Conservation (phyloP, 30 jellyfish, hydroid and myxozoan species). For the Turritopsis dohrnii region DNA sequence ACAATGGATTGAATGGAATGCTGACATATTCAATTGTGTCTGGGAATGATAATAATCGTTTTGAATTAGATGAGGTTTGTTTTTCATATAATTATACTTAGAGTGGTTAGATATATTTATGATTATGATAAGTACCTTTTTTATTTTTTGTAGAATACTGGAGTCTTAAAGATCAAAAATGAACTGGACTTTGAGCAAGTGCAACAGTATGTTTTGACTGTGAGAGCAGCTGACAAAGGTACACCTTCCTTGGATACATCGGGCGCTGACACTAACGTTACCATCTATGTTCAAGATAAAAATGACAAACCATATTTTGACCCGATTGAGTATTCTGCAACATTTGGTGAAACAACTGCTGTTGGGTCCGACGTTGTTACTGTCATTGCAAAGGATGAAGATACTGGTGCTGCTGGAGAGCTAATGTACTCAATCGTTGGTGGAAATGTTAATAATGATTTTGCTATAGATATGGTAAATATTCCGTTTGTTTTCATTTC, state of each 20-base stretch:
- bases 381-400: slow-evolving; percentile 19
- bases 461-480: neutral
- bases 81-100: no score
- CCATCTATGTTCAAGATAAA: neutral
- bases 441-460: slow-evolving; percentile 7
- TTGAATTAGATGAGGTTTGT: neutral
- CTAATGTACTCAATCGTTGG: neutral
- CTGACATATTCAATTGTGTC: slow-evolving; percentile 56
- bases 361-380: neutral
- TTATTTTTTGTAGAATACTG: neutral
- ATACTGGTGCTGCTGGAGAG: slow-evolving; percentile 13
- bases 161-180: neutral
- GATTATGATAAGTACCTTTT: neutral
- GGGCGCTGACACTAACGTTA: slow-evolving; percentile 7
- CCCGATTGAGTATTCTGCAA: neutral
- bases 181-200: neutral
- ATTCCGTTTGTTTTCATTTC: neutral
- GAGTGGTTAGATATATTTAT: neutral
- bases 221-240: slow-evolving; percentile 28
- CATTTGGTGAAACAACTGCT: slow-evolving; percentile 6
- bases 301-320: slow-evolving; percentile 15
- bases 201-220: slow-evolving; percentile 3
- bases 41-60: slow-evolving; percentile 12
- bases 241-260: slow-evolving; percentile 12
- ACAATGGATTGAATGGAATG: slow-evolving; percentile 53